Conservation (phyloP, 2,888 invertebrate genomes). For the Drosophila multiciliata region DNA sequence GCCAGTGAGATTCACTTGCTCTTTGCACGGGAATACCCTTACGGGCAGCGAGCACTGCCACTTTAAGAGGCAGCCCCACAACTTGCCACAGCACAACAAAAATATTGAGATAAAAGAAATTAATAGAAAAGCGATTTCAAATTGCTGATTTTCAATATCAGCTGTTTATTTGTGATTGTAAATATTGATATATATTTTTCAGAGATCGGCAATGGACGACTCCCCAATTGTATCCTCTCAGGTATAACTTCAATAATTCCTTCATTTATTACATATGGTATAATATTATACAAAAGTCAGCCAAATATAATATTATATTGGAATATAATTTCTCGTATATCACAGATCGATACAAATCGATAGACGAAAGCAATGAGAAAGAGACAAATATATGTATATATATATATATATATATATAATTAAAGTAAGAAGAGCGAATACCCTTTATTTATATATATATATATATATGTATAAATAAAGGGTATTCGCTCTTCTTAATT, state of each 20-base stretch:
- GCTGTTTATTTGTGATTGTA: neutral
- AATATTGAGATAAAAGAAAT: no score
- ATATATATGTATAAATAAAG: neutral
- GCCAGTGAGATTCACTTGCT: slow-evolving; percentile 17
- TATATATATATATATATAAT: no score
- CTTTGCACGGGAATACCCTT: slow-evolving; percentile 5
- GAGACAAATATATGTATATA: neutral
- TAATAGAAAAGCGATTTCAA: neutral
- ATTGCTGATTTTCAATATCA: neutral
- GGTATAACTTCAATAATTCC: neutral
- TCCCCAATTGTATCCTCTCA: neutral
- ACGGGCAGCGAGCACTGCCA: neutral
- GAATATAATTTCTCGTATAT: neutral
- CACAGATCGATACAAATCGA: neutral
- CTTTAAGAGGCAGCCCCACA: neutral
- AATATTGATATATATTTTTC: neutral
- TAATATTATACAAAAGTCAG: no score
- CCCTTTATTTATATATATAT: neutral
- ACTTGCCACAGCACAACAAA: neutral
- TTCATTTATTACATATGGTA: neutral
- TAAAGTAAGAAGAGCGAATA: no score
- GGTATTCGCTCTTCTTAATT: neutral
- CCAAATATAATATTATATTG: neutral
- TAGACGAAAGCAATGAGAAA: neutral
- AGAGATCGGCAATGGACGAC: neutral